Evolutionary conservation across 2,888 invertebrate species (phyloP).

Genomic region (Timema cristinae): DNA sequence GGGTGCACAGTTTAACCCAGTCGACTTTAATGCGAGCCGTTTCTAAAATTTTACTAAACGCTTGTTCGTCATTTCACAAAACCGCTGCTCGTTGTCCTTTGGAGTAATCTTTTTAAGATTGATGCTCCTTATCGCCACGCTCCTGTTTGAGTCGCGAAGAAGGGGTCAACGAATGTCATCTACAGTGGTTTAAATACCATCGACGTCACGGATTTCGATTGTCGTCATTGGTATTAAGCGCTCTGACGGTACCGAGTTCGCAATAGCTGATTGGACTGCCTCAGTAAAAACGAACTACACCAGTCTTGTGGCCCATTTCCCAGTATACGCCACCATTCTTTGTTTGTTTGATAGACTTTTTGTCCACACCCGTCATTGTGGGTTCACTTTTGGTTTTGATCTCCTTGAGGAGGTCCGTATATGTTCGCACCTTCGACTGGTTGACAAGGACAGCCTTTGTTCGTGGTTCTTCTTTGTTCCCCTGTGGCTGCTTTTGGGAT

Average conservation of each 20-base stretch:
- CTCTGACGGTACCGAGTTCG: not conserved
- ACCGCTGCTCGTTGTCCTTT: not conserved
- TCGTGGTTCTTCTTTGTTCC: too few relatives aligned
- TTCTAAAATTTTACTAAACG: not conserved
- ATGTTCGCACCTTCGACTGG: constrained; percentile 1
- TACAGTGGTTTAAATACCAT: constrained; percentile 27
- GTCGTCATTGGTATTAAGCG: not conserved
- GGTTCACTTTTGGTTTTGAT: constrained; percentile 9
- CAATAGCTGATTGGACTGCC: not conserved
- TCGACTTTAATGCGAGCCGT: constrained; percentile 2
- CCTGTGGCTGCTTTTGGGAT: too few relatives aligned
- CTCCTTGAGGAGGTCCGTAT: constrained; percentile 5
- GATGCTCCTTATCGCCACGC: not conserved
- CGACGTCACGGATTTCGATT: constrained; percentile 38
- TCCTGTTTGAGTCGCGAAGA: not conserved
- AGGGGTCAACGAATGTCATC: not conserved
- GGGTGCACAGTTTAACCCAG: not conserved
- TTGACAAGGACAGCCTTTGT: not conserved
- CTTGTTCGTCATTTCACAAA: not conserved
- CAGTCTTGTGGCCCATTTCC: constrained; percentile 2
- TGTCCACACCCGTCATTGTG: not conserved
- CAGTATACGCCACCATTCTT: not conserved
- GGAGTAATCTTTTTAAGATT: not conserved
- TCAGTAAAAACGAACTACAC: too few relatives aligned
- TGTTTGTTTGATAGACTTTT: not conserved